Percentiles rank a stretch among this genome's conserved stretches.
These are phyloP conservation scores for Caloenas nicobarica DNA, from an alignment of 2,113 vertebrate species.

Conservation along the genomic window DNA sequence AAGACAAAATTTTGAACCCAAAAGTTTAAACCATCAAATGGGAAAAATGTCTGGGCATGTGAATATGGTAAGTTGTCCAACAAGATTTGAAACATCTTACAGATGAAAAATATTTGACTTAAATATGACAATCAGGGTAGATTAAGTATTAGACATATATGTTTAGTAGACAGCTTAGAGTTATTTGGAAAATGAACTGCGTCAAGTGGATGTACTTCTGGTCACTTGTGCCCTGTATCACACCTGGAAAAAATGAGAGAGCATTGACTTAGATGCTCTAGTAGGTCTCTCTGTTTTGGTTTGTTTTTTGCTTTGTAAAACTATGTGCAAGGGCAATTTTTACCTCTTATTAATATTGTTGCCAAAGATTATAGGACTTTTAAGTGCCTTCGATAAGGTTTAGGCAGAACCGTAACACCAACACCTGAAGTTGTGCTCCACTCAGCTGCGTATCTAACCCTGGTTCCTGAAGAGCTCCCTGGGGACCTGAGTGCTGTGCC, in stretches of 20 bases:
- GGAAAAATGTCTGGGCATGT: not conserved
- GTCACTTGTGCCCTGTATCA: not conserved
- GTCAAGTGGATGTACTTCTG: not conserved
- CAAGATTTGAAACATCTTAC: not conserved
- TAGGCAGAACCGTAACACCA: not conserved
- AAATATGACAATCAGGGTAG: not conserved
- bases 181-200: not conserved
- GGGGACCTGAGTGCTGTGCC: rapidly evolving
- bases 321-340: not conserved
- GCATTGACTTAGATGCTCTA: not conserved
- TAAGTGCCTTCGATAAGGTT: not conserved
- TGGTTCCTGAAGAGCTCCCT: not conserved
- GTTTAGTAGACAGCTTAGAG: not conserved
- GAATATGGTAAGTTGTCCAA: not conserved
- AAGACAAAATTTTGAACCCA: not conserved
- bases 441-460: not conserved
- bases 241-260: not conserved
- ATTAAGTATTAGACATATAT: not conserved
- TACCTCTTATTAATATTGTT: not conserved
- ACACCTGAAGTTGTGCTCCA: not conserved
- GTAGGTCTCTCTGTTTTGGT: not conserved
- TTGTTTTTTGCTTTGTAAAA: not conserved
- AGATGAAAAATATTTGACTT: not conserved
- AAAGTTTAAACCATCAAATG: not conserved
- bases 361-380: not conserved